Percentiles rank a stretch among this genome's conserved stretches.
These are phyloP conservation scores for Augochlora pura DNA, from an alignment of 1,140 invertebrate genomes.

Conservation along the genomic window DNA sequence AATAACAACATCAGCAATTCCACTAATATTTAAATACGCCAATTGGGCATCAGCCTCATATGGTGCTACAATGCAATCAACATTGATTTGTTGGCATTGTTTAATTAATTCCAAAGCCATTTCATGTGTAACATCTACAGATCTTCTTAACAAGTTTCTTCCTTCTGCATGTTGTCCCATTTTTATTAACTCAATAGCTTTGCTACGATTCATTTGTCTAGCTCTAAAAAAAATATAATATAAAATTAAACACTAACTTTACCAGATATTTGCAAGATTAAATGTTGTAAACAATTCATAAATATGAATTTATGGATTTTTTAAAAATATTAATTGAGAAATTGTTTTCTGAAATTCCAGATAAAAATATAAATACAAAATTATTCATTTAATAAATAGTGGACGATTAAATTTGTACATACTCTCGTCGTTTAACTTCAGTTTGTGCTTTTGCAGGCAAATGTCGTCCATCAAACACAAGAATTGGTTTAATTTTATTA, in stretches of 20 bases:
- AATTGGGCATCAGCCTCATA: slow-evolving; percentile 99
- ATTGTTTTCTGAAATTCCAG: background rate
- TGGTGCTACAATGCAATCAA: slow-evolving; percentile 98
- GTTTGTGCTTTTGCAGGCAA: slow-evolving; percentile 95
- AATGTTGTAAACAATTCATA: too few relatives aligned
- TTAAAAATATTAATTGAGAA: background rate
- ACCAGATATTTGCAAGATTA: too few relatives aligned
- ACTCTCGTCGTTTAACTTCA: slow-evolving; percentile 92
- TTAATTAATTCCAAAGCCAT: slow-evolving; percentile 93
- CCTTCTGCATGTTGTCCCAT: slow-evolving; percentile 91
- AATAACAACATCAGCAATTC: slow-evolving; percentile 94
- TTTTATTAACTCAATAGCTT: slow-evolving; percentile 89
- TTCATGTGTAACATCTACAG: slow-evolving; percentile 94
- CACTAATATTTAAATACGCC: slow-evolving; percentile 92
- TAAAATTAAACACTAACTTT: too few relatives aligned
- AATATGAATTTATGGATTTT: too few relatives aligned
- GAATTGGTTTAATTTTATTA: slow-evolving; percentile 92
- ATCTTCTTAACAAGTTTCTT: slow-evolving; percentile 88
- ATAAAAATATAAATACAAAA: slow-evolving; percentile 2
- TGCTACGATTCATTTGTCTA: slow-evolving; percentile 85
- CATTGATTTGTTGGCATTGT: slow-evolving; percentile 87
- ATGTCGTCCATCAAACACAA: slow-evolving; percentile 98
- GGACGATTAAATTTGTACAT: slow-evolving; percentile 67
- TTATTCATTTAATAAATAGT: background rate
- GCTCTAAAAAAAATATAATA: slow-evolving; percentile 16